Conservation (phyloP, 2,888 invertebrate species). For the Eremobia ochroleuca region DNA sequence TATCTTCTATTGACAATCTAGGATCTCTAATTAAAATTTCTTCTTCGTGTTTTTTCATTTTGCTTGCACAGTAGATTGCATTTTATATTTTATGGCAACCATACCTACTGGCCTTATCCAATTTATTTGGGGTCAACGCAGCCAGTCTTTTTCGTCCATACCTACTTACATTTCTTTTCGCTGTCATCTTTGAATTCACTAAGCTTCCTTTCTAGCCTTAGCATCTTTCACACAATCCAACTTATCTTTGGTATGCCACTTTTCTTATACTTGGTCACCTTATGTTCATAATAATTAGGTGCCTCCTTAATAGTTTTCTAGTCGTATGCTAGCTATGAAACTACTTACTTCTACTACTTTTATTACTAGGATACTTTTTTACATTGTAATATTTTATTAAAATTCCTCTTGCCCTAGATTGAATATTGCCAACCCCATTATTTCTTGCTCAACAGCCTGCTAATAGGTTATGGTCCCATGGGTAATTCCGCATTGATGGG, state of each 20-base stretch:
- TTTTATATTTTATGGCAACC: not conserved
- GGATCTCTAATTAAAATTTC: not conserved
- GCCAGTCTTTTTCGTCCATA: not conserved
- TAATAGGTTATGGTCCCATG: slow-evolving; percentile 57
- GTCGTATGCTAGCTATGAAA: not conserved
- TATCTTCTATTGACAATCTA: not conserved
- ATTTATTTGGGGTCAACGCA: not conserved
- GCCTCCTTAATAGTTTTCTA: not conserved
- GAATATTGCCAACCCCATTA: slow-evolving; percentile 45
- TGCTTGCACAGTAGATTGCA: not conserved
- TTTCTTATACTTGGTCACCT: not conserved
- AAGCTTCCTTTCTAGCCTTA: not conserved
- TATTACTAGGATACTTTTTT: not conserved
- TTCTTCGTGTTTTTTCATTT: not conserved
- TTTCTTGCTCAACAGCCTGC: slow-evolving; percentile 47
- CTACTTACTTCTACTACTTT: not conserved
- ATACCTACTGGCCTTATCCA: not conserved
- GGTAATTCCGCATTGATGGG: slow-evolving; percentile 64
- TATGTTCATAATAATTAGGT: not conserved
- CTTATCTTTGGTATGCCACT: not conserved
- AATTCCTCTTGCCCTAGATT: slow-evolving; percentile 35
- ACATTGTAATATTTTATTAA: slow-evolving; percentile 9
- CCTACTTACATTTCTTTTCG: not conserved
- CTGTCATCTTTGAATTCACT: not conserved
- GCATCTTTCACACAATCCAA: not conserved